Conservation (phyloP, 1,140 invertebrate species). For the Drosophila elegans region DNA sequence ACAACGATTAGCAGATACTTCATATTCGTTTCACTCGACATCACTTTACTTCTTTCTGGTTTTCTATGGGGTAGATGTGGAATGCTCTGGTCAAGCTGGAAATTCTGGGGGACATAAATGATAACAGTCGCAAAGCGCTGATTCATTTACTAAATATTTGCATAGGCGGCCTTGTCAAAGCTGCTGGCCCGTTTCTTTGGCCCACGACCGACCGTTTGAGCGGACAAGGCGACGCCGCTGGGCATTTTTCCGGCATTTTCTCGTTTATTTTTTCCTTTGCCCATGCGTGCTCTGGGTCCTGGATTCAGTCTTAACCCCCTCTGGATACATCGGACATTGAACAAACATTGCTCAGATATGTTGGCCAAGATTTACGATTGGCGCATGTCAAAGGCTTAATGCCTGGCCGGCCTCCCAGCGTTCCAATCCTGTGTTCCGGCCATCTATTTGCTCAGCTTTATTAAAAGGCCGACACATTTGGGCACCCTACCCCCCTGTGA, state of each 20-base stretch:
- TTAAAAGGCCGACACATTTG: constrained; percentile 44
- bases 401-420: constrained; percentile 11
- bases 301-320: constrained; percentile 31
- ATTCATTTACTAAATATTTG: constrained; percentile 85
- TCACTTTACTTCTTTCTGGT: neutral
- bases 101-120: constrained; percentile 65
- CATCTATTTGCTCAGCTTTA: constrained; percentile 72
- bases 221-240: constrained; percentile 65
- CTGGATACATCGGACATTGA: constrained; percentile 35
- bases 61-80: neutral
- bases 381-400: constrained; percentile 84
- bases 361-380: constrained; percentile 84
- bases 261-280: constrained; percentile 3
- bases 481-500: neutral
- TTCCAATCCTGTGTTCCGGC: constrained; percentile 29
- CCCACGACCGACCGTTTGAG: constrained; percentile 48
- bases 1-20: neutral
- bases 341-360: constrained; percentile 81
- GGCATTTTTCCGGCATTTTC: constrained; percentile 47
- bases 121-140: constrained; percentile 83
- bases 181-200: constrained; percentile 45
- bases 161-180: constrained; percentile 84
- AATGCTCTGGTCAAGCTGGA: constrained; percentile 42
- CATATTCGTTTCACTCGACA: neutral
- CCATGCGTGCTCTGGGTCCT: constrained; percentile 33